These are phyloP conservation scores for Subacronicta megacephala DNA, from an alignment of 2,888 invertebrate species.

Conservation along the genomic window DNA sequence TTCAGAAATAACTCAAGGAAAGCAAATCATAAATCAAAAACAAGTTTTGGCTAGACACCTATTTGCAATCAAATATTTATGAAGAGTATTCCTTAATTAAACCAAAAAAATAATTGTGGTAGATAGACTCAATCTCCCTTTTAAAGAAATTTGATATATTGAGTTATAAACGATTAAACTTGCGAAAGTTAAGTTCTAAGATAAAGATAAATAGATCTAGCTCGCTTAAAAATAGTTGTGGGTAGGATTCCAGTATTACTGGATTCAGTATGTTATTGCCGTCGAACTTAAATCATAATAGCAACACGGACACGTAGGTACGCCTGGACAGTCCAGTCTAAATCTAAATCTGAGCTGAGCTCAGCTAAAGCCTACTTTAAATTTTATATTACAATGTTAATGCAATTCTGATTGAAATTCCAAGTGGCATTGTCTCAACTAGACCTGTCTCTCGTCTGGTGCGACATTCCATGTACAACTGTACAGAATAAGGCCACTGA, in stretches of 20 bases:
- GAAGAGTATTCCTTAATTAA: background rate
- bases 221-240: too few species aligned
- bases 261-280: conserved; percentile 10
- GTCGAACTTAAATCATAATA: conserved; percentile 26
- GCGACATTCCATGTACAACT: conserved; percentile 63
- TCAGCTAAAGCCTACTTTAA: conserved; percentile 30
- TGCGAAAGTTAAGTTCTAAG: too few species aligned
- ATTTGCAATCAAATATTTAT: conserved; percentile 33
- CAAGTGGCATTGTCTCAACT: conserved; percentile 51
- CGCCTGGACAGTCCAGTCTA: conserved; percentile 12
- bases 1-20: conserved; percentile 19
- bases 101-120: background rate
- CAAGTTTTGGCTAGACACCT: conserved; percentile 14
- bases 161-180: too few species aligned
- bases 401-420: conserved; percentile 56
- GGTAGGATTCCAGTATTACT: background rate
- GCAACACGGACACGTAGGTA: conserved; percentile 24
- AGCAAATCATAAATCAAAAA: conserved; percentile 35
- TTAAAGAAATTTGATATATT: background rate
- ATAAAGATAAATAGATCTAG: too few species aligned
- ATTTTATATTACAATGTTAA: conserved; percentile 44
- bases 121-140: background rate
- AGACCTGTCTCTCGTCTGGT: conserved; percentile 56
- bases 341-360: conserved; percentile 15
- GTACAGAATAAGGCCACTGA: conserved; percentile 52